Conservation (phyloP, 2,797 vertebrate species). For the Argentina silus region DNA sequence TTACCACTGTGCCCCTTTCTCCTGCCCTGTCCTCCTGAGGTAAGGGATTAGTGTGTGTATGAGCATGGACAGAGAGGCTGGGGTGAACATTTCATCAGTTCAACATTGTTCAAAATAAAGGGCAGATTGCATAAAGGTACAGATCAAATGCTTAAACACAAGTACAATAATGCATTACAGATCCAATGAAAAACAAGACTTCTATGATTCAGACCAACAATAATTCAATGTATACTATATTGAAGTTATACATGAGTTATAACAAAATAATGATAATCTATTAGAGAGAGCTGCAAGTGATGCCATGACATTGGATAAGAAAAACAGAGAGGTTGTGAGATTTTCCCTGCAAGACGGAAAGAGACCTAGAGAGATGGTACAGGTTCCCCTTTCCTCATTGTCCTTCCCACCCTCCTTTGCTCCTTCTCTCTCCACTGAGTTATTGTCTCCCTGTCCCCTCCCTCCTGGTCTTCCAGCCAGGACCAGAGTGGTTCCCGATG, state of each 20-base stretch:
- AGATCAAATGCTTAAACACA: too few relatives aligned
- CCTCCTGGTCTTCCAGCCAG: constrained; percentile 67
- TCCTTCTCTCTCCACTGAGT: constrained; percentile 55
- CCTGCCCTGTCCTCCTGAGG: constrained; percentile 56
- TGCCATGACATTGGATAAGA: constrained; percentile 36
- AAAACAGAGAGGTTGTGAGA: constrained; percentile 33
- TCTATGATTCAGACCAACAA: too few relatives aligned
- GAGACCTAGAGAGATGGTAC: constrained; percentile 60
- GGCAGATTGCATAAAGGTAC: constrained; percentile 43
- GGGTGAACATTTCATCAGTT: constrained; percentile 54
- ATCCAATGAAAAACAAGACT: too few relatives aligned
- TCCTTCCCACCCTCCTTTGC: neutral
- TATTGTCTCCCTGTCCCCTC: constrained; percentile 62
- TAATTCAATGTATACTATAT: too few relatives aligned
- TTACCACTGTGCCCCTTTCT: constrained; percentile 67
- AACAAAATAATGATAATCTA: too few relatives aligned
- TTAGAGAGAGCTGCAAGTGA: constrained; percentile 5
- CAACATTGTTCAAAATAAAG: constrained; percentile 66
- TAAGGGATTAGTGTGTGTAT: constrained; percentile 64
- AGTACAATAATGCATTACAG: too few relatives aligned
- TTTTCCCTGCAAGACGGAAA: constrained; percentile 45
- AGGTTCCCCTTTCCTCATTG: constrained; percentile 23
- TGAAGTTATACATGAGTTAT: too few relatives aligned
- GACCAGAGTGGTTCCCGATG: constrained; percentile 67
- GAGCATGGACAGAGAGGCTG: constrained; percentile 29